phyloP scores from a whole-genome alignment of 2,888 invertebrate species.

The Drosophila dives region DNA sequence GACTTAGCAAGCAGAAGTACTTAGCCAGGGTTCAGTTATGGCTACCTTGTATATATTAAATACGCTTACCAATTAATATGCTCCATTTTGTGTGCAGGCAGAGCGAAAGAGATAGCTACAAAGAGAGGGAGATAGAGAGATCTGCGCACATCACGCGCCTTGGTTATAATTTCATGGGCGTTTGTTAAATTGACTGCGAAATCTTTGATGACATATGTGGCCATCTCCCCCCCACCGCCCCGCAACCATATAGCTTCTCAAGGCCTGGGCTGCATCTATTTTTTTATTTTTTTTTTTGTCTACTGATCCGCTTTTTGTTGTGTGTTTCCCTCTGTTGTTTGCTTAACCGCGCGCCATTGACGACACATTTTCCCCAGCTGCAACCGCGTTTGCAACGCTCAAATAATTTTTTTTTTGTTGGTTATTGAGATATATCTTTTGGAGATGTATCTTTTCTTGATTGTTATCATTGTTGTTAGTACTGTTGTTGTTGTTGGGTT shows the following conservation, averaged over 20 bases:
- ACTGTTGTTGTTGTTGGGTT: slow-evolving; percentile 1
- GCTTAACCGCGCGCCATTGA: slow-evolving; percentile 70
- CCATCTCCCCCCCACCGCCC: not conserved
- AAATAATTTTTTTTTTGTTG: slow-evolving; percentile 8
- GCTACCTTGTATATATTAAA: slow-evolving; percentile 58
- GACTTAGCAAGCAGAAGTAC: slow-evolving; percentile 53
- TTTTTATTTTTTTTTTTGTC: slow-evolving; percentile 6
- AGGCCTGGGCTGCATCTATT: slow-evolving; percentile 47
- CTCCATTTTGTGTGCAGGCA: slow-evolving; percentile 37
- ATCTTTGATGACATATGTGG: slow-evolving; percentile 45
- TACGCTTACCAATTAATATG: slow-evolving; percentile 65
- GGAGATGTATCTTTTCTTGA: not conserved
- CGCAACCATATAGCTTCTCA: not conserved
- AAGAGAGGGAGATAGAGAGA: not conserved
- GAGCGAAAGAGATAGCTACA: not conserved
- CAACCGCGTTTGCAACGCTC: slow-evolving; percentile 26
- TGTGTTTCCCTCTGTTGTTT: slow-evolving; percentile 46
- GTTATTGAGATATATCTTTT: slow-evolving; percentile 1
- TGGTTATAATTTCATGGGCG: slow-evolving; percentile 66
- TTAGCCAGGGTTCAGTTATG: slow-evolving; percentile 48
- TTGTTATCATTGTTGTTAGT: slow-evolving; percentile 17
- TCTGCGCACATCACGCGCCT: slow-evolving; percentile 43
- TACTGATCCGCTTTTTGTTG: slow-evolving; percentile 32
- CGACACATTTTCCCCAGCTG: slow-evolving; percentile 56
- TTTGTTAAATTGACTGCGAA: slow-evolving; percentile 74